These are phyloP conservation scores for Collichthys lucidus DNA, from an alignment of 2,113 vertebrate genomes.

Conservation along the genomic window DNA sequence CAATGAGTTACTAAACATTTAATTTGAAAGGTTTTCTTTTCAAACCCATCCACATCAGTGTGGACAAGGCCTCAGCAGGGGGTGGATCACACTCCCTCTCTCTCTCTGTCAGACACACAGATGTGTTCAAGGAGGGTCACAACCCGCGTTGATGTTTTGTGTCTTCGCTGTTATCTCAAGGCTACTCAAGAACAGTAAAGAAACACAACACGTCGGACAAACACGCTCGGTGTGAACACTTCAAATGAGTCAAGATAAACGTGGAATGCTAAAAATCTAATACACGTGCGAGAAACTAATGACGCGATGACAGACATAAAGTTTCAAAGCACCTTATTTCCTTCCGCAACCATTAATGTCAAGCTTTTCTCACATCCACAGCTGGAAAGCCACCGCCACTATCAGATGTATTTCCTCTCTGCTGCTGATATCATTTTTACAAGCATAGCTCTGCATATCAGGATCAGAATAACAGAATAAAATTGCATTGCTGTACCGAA, in stretches of 20 bases:
- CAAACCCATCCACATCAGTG: background rate
- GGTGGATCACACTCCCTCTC: slow-evolving; percentile 18
- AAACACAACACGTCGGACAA: background rate
- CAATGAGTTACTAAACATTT: background rate
- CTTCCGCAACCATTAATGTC: background rate
- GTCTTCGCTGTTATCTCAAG: slow-evolving; percentile 25
- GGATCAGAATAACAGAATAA: background rate
- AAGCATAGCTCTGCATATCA: background rate
- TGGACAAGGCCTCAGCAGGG: slow-evolving; percentile 7
- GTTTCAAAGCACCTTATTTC: background rate
- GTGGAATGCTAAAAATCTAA: background rate
- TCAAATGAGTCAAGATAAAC: background rate
- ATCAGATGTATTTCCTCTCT: too few species aligned
- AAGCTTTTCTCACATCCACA: background rate
- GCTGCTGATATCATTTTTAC: too few species aligned
- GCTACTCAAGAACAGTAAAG: slow-evolving; percentile 12
- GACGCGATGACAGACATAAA: background rate
- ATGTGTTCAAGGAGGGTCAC: slow-evolving; percentile 18
- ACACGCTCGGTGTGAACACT: background rate
- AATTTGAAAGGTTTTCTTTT: background rate
- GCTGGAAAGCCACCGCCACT: too few species aligned
- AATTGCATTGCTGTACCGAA: background rate
- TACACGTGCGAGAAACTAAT: background rate
- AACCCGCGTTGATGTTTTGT: slow-evolving; percentile 12
- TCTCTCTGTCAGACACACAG: slow-evolving; percentile 36